Percentiles rank a stretch among this genome's conserved stretches.
Conservation (phyloP, 92 coral and sea anemone species). For the Muricea muricata region DNA sequence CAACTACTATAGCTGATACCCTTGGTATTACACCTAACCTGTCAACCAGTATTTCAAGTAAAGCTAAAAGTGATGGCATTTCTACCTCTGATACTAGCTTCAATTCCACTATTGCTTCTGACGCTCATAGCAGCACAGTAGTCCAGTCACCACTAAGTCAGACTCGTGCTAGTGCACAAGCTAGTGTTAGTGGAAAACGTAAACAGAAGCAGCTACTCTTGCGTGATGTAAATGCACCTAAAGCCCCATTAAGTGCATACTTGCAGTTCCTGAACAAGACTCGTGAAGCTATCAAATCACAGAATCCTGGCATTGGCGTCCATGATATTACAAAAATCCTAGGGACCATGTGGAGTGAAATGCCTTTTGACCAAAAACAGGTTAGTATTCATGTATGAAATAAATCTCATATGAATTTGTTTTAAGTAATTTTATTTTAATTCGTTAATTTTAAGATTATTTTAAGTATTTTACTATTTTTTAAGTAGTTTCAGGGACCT, state of each 20-base stretch:
- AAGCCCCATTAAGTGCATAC: conserved; percentile 89
- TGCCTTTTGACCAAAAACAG: conserved; percentile 82
- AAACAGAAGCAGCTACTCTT: conserved; percentile 75
- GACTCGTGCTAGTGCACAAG: background rate
- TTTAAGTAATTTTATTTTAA: background rate
- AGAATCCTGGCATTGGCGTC: conserved; percentile 75
- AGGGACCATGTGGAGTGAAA: conserved; percentile 92
- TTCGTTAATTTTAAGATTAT: no score
- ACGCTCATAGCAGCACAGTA: background rate
- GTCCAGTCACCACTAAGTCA: background rate
- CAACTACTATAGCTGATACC: no score
- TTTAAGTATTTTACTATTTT: background rate
- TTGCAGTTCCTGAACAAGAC: conserved; percentile 80
- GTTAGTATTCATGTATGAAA: background rate
- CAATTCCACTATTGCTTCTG: background rate
- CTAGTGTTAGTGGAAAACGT: background rate
- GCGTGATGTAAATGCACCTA: conserved; percentile 89
- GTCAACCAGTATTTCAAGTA: no score
- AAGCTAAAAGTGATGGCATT: no score
- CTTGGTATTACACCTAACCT: no score
- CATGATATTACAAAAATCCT: conserved; percentile 91
- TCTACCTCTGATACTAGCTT: no score
- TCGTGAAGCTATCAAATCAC: conserved; percentile 77
- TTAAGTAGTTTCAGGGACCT: no score
- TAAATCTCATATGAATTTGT: background rate